These are phyloP conservation scores for Drosophila rubida DNA, from an alignment of 2,888 invertebrate species.

Conservation along the genomic window DNA sequence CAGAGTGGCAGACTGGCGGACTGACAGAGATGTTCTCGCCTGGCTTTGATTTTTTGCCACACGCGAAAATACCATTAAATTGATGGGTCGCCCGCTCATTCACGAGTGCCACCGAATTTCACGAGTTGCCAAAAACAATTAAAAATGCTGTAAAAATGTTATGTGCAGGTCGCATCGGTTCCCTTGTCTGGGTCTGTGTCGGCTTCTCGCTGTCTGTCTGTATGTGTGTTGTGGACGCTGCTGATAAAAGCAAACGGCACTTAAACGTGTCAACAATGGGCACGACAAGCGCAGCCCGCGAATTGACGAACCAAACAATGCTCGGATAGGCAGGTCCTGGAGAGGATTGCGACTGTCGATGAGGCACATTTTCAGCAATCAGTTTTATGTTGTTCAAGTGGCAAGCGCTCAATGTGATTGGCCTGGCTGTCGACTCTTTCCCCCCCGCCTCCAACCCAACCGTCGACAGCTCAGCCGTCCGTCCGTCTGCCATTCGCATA, in stretches of 20 bases:
- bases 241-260: slow-evolving; percentile 79
- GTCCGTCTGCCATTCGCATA: slow-evolving; percentile 21
- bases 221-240: slow-evolving; percentile 54
- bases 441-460: no score
- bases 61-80: slow-evolving; percentile 75
- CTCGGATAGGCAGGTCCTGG: slow-evolving; percentile 24
- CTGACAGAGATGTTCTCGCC: slow-evolving; percentile 7
- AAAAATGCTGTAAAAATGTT: slow-evolving; percentile 76
- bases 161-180: slow-evolving; percentile 58
- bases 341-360: slow-evolving; percentile 29
- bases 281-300: slow-evolving; percentile 68
- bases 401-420: slow-evolving; percentile 72
- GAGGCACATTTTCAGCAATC: slow-evolving; percentile 77
- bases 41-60: slow-evolving; percentile 66
- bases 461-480: not conserved
- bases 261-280: slow-evolving; percentile 79
- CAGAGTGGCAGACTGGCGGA: slow-evolving; percentile 40
- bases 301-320: slow-evolving; percentile 72
- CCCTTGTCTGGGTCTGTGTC: not conserved
- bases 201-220: slow-evolving; percentile 2
- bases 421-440: slow-evolving; percentile 29
- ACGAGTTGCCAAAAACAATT: slow-evolving; percentile 76
- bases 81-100: slow-evolving; percentile 61
- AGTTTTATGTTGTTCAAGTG: slow-evolving; percentile 79
- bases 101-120: slow-evolving; percentile 51